A percentile compares a stretch with the other conserved stretches of the same genome.
phyloP scores from a whole-genome alignment of 2,888 invertebrate species.

The Xestoiulus laeticollis region DNA sequence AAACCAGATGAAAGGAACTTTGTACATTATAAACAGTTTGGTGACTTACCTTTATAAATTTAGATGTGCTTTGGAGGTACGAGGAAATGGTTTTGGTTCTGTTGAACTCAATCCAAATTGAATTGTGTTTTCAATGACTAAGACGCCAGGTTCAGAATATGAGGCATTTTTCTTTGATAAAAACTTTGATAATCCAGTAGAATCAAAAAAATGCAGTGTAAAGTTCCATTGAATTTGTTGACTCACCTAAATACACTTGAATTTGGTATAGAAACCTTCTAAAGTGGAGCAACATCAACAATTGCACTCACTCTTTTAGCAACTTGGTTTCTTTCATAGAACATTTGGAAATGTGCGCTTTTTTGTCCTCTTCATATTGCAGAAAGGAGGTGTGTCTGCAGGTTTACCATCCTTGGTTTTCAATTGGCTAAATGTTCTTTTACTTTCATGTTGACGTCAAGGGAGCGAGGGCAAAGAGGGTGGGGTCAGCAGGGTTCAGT shows the following conservation, averaged over 20 bases:
- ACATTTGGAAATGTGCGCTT: neutral
- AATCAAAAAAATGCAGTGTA: neutral
- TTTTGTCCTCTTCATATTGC: neutral
- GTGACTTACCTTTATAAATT: neutral
- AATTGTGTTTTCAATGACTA: neutral
- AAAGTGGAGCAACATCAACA: slow-evolving; percentile 29
- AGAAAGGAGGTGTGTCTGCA: slow-evolving; percentile 37
- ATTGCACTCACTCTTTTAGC: slow-evolving; percentile 9
- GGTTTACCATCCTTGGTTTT: neutral
- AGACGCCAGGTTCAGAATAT: neutral
- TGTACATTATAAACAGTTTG: neutral
- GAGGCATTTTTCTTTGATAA: slow-evolving; percentile 18
- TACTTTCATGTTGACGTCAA: slow-evolving; percentile 25
- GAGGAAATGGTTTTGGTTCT: neutral
- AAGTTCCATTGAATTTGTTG: slow-evolving; percentile 27
- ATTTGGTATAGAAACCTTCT: neutral
- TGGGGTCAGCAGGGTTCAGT: slow-evolving; percentile 37
- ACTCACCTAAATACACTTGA: neutral
- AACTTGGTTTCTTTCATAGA: slow-evolving; percentile 2
- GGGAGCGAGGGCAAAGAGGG: slow-evolving; percentile 6
- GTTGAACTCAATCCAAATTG: neutral
- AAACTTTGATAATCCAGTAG: neutral
- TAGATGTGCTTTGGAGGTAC: neutral
- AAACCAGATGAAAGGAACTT: neutral
- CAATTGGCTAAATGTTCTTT: slow-evolving; percentile 11